Percentiles rank a stretch among this genome's conserved stretches.
phyloP scores from a whole-genome alignment of 2,113 vertebrate species.

The Neotragus moschatus region DNA sequence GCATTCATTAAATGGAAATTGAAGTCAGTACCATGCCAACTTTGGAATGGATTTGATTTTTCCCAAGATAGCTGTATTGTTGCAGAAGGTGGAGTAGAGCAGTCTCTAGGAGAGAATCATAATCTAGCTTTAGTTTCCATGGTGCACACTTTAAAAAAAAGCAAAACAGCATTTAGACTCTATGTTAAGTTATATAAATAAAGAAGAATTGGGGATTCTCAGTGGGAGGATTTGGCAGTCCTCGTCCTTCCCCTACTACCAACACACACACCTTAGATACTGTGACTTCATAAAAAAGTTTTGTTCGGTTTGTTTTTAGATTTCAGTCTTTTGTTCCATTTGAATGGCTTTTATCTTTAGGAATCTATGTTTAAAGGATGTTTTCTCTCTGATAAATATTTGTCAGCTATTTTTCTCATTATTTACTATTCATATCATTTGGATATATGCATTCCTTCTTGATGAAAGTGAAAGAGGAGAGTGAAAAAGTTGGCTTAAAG shows the following conservation, averaged over 20 bases:
- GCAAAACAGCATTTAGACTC: background rate
- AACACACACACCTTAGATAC: background rate
- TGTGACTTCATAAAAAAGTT: background rate
- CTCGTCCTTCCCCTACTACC: no score
- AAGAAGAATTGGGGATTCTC: background rate
- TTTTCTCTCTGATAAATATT: background rate
- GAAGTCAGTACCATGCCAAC: background rate
- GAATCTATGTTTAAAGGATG: background rate
- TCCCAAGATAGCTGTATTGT: constrained; percentile 25
- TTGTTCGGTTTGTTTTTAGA: background rate
- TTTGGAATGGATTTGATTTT: constrained; percentile 56
- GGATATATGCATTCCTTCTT: background rate
- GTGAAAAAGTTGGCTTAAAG: no score
- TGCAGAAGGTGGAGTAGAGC: background rate
- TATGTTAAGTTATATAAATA: background rate
- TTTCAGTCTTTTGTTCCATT: constrained; percentile 10
- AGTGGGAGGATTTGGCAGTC: background rate
- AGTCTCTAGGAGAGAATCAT: constrained; percentile 33
- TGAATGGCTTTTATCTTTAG: constrained; percentile 30
- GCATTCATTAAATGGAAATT: background rate
- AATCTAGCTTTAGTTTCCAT: constrained; percentile 10
- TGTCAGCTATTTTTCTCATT: background rate
- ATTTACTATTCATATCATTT: background rate
- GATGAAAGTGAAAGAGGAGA: no score
- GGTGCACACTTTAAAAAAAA: background rate